Evolutionary conservation across 2,113 vertebrate genomes (phyloP).

Genomic region (Solea solea): DNA sequence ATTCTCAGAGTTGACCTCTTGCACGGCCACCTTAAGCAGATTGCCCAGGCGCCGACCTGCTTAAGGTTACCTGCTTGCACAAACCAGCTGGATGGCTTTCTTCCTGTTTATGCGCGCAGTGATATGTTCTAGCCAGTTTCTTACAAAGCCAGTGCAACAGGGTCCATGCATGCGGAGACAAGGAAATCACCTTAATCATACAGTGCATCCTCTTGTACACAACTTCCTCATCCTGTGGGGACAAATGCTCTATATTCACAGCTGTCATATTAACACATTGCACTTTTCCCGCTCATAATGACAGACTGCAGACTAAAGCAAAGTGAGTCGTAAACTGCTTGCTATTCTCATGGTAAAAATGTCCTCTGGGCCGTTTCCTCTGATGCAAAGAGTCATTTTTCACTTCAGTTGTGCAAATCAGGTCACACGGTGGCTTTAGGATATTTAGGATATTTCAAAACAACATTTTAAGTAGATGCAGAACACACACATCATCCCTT

Average conservation of each 20-base stretch:
- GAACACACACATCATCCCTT: not conserved
- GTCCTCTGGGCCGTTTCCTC: not conserved
- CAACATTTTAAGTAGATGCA: not conserved
- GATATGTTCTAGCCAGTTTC: too few relatives aligned
- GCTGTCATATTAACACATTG: too few relatives aligned
- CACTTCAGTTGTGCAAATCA: slow-evolving; percentile 51
- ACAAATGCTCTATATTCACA: too few relatives aligned
- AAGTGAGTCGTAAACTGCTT: slow-evolving; percentile 13
- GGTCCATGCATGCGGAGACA: too few relatives aligned
- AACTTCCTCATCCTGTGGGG: not conserved
- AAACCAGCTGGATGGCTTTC: slow-evolving; percentile 22
- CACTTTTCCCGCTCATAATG: not conserved
- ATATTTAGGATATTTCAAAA: not conserved
- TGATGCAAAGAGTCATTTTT: slow-evolving; percentile 13
- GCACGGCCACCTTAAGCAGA: slow-evolving; percentile 37
- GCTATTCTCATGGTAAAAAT: slow-evolving; percentile 9
- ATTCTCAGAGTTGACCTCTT: slow-evolving; percentile 23
- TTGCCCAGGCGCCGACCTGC: not conserved
- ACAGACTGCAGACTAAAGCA: slow-evolving; percentile 6
- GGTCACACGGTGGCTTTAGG: slow-evolving; percentile 32
- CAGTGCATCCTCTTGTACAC: not conserved
- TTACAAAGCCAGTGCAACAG: too few relatives aligned
- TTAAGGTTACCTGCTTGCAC: slow-evolving; percentile 15
- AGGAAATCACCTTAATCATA: not conserved
- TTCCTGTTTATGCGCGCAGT: not conserved